Conservation (phyloP, 2,113 vertebrate genomes). For the Elachura formosa region DNA sequence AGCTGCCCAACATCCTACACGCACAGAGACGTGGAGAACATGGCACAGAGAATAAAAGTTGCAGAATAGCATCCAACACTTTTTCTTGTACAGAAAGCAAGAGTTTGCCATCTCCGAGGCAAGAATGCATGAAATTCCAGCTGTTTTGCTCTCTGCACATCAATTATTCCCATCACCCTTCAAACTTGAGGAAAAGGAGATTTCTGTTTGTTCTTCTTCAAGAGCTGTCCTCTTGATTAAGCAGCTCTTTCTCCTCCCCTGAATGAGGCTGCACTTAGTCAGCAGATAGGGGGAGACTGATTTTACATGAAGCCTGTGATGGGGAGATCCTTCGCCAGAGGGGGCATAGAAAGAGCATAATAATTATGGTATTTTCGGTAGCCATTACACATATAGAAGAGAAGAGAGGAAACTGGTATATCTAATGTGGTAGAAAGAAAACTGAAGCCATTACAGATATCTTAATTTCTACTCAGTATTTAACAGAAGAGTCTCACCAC, state of each 20-base stretch:
- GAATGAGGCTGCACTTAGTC: neutral
- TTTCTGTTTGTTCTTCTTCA: neutral
- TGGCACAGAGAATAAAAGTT: neutral
- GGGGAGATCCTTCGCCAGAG: neutral
- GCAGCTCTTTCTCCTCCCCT: neutral
- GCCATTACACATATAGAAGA: neutral
- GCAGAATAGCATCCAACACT: neutral
- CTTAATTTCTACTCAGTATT: constrained; percentile 46
- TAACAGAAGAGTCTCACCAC: neutral
- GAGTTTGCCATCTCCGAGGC: neutral
- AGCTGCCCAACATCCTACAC: neutral
- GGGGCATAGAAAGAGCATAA: neutral
- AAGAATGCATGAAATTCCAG: neutral
- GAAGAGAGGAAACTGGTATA: neutral
- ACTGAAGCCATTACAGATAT: neutral
- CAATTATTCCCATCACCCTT: fast-evolving
- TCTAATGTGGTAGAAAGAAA: neutral
- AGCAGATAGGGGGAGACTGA: neutral
- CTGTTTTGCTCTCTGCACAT: neutral
- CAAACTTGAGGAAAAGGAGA: neutral
- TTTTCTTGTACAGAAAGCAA: neutral
- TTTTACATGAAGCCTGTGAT: neutral
- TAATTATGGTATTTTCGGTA: neutral
- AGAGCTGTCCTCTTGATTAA: neutral
- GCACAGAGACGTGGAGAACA: neutral